Evolutionary conservation across 2,888 invertebrate genomes (phyloP), one percentile per base, ranked within the genome.

Genomic region (Cephalotes varians): DNA sequence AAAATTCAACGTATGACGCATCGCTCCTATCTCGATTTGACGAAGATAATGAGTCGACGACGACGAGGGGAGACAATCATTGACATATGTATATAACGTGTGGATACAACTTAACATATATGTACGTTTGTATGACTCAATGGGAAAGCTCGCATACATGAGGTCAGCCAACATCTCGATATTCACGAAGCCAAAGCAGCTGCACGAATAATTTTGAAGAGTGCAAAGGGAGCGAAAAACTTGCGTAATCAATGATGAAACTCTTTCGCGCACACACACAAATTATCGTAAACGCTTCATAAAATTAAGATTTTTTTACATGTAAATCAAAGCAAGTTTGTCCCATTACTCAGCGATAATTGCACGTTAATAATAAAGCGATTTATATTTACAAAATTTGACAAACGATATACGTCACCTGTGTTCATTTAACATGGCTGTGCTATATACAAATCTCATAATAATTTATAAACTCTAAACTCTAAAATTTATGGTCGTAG

Each of bases 101-200:
- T 56, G 79, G 44, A 79, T 60, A 82, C 73, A 54, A 54, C 67
- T 67, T 84, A 82, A 85, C 67, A 54, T 64, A 21, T 62, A 62
- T 40, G 81, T 79, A 37, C 80, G 82, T 83, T 77, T 69, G 81
- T 83, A 86, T 90, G 89, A 91, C 86, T 91, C 90, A 91, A 90
- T 91, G 90, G 86, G 88, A 90, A 91, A 88, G 86, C 85, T 89
- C 88, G 88, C 83, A 88, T 86, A 85, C 87, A 87, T 74, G 79
- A 81, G 76, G 82, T 82, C 83, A 85, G 84, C 83, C 83, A 87
- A 84, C 76, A 82, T 79, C 77, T 71, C 77, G 77, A 79, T 79
- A 79, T 72, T 79, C 77, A 79, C 58, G 44, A 56, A 25, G 56
- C 71, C 72, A 79, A 72, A 79, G 44, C 77, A 79, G 72, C 77